phyloP scores from a whole-genome alignment of 2,113 vertebrate species.

The Labeo rohita region DNA sequence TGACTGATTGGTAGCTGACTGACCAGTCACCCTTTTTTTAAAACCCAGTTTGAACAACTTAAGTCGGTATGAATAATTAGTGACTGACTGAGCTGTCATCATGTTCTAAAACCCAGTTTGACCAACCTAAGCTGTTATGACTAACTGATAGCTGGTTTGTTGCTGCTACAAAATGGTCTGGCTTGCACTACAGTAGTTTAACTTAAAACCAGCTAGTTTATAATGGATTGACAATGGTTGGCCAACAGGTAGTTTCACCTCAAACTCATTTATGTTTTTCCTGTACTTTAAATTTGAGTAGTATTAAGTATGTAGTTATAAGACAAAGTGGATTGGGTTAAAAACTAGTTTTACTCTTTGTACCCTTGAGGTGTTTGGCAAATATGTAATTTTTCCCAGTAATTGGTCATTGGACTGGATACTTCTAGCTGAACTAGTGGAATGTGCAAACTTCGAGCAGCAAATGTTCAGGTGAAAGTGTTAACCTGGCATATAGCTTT shows the following conservation, averaged over 20 bases:
- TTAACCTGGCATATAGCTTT: conserved; percentile 1
- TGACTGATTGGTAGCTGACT: too few species aligned
- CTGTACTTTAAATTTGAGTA: neutral
- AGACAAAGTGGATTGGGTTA: neutral
- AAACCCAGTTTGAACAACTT: too few species aligned
- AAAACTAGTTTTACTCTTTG: neutral
- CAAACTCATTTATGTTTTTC: neutral
- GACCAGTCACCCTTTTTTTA: too few species aligned
- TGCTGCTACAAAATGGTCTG: neutral
- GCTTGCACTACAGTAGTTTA: neutral
- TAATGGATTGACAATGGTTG: neutral
- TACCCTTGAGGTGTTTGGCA: neutral
- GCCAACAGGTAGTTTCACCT: neutral
- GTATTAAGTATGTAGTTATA: neutral
- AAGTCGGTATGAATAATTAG: too few species aligned
- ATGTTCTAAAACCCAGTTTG: neutral
- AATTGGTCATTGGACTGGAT: neutral
- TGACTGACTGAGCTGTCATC: too few species aligned
- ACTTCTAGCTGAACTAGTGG: neutral
- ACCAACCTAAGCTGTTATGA: neutral
- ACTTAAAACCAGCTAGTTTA: neutral
- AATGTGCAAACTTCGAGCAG: neutral
- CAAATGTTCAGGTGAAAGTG: neutral
- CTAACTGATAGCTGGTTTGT: neutral
- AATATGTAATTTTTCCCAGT: neutral